A percentile compares a stretch with the other conserved stretches of the same genome.
Evolutionary conservation across 1,140 invertebrate species (phyloP).

Genomic region (Hyles euphorbiae): DNA sequence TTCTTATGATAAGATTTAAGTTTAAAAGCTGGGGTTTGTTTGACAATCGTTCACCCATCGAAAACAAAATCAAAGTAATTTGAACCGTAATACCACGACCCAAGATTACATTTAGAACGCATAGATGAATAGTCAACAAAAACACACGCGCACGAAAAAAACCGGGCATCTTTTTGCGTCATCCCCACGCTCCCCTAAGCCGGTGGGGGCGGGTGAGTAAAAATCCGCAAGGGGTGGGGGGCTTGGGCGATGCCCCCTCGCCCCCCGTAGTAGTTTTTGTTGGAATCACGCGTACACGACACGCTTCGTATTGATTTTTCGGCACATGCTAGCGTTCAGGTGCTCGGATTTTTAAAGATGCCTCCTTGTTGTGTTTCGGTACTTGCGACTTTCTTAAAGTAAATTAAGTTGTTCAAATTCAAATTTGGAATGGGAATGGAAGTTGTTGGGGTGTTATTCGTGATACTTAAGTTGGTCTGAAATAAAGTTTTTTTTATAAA

Average conservation of each 20-base stretch:
- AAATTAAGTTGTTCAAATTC: too few relatives aligned
- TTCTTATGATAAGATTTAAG: neutral
- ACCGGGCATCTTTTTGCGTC: conserved; percentile 39
- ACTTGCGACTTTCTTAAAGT: too few relatives aligned
- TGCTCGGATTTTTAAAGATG: conserved; percentile 20
- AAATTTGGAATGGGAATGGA: too few relatives aligned
- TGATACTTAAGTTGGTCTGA: too few relatives aligned
- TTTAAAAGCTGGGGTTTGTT: conserved; percentile 7
- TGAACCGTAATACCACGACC: neutral
- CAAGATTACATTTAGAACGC: neutral
- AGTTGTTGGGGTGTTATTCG: too few relatives aligned
- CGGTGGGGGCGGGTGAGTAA: conserved; percentile 41
- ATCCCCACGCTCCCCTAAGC: conserved; percentile 32
- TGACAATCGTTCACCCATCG: conserved; percentile 38
- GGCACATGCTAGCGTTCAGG: conserved; percentile 36
- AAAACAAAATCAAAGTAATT: neutral
- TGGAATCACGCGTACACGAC: conserved; percentile 40
- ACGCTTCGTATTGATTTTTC: conserved; percentile 43
- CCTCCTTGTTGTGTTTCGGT: conserved; percentile 2
- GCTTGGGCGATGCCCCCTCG: conserved; percentile 5
- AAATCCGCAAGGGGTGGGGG: conserved; percentile 43
- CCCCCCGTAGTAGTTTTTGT: conserved; percentile 41
- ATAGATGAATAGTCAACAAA: conserved; percentile 30
- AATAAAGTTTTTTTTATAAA: too few relatives aligned
- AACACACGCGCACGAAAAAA: conserved; percentile 39